Percentiles rank a stretch among this genome's conserved stretches.
Evolutionary conservation across 2,888 invertebrate species (phyloP).

Genomic region (Halocaridina rubra): DNA sequence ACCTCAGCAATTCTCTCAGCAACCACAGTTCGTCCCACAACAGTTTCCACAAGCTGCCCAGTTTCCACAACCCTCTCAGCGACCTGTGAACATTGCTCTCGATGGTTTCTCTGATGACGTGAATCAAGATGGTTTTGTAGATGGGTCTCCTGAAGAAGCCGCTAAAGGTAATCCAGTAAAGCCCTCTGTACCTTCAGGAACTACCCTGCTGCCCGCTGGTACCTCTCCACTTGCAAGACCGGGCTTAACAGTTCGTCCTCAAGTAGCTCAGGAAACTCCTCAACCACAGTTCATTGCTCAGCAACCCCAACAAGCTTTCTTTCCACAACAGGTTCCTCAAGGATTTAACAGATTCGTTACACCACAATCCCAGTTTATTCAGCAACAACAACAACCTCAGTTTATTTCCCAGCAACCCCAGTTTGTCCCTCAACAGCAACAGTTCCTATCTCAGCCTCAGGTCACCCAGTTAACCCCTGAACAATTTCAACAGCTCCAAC

Average conservation of each 20-base stretch:
- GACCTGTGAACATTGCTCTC: constrained; percentile 24
- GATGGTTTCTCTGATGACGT: constrained; percentile 45
- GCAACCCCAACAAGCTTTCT: constrained; percentile 11
- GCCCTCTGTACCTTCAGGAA: background rate
- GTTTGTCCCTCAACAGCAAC: constrained; percentile 1
- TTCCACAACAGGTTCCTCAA: constrained; percentile 19
- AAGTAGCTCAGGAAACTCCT: background rate
- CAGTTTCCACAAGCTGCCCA: constrained; percentile 1
- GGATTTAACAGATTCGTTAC: background rate
- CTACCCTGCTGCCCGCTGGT: constrained; percentile 10
- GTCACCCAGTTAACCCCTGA: background rate
- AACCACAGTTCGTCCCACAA: constrained; percentile 43
- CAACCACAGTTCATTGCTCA: background rate
- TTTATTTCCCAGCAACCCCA: constrained; percentile 32
- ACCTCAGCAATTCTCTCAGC: background rate
- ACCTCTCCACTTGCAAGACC: background rate
- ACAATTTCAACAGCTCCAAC: background rate
- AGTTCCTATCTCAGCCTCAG: background rate
- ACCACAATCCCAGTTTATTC: background rate
- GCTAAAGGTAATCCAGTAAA: background rate
- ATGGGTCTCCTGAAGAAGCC: constrained; percentile 26
- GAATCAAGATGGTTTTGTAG: constrained; percentile 47
- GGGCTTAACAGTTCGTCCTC: background rate
- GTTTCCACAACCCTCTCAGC: constrained; percentile 57
- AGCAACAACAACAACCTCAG: background rate